Base-by-base conservation (phyloP, 1,140 invertebrate genomes). In the Polypedilum pembai region DNA sequence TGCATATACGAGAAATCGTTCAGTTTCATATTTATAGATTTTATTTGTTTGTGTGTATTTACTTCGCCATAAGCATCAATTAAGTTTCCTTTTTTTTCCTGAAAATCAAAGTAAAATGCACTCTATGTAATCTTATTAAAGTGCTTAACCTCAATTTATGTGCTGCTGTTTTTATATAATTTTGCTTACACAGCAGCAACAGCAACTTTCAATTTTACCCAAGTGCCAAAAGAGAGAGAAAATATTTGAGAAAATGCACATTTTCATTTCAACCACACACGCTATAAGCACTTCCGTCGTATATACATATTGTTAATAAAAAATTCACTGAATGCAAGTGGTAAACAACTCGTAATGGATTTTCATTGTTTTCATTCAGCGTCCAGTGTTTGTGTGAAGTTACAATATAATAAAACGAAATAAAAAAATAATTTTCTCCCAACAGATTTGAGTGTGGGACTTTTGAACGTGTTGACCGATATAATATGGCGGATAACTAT, bases 401-500 rank as follows among this genome's bases (percentile, higher is more conserved):
- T 56, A 1, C 12, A 56, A 15, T 56, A 56, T n/a, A 56, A 12
- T 12, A 7, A 45, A n/a, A n/a, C n/a, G n/a, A 45, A 45, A 45
- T 45, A 15, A 15, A 45, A 45, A 45, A 15, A 56, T 15, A 56
- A n/a, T 56, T 72, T 75, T 76, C 76, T 77, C 77, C 77, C 87
- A 86, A 73, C 86, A 95, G 94, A 96, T 90, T 85, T 96, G 56
- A 88, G 89, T 75, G 94, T 95, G 33, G 94, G 94, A 8, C 81
- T 95, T 56, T 90, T 95, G 78, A 92, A 89, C 78, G 94, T 95
- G 3, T 85, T 94, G 45, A 93, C 92, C 7, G 94, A 96, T 79
- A 94, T 95, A 73, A 87, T 94, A 63, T 94, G 93, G 91, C 89
- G 92, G 79, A 89, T 90, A 41, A 94, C 93, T 3, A 89, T 95